These are phyloP conservation scores for Pristionchus mayeri DNA, from an alignment of 2,888 invertebrate species.

Conservation along the genomic window DNA sequence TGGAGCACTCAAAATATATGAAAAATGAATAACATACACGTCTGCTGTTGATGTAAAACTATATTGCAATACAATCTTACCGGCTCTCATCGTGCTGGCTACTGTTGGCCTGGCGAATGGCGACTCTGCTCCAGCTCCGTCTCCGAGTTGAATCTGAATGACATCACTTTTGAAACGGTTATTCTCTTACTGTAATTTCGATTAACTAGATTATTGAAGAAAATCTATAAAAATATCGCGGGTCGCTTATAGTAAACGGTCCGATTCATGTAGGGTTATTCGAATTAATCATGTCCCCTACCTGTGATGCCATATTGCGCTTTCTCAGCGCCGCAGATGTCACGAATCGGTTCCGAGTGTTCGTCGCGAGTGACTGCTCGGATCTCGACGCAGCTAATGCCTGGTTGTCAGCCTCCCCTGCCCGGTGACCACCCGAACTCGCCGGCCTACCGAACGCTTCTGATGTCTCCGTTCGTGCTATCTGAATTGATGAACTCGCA, in stretches of 20 bases:
- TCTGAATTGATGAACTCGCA: not conserved
- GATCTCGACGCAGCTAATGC: constrained; percentile 1
- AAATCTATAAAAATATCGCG: too few relatives aligned
- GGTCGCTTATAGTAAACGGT: too few relatives aligned
- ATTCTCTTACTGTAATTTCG: too few relatives aligned
- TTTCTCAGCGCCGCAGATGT: constrained; percentile 62
- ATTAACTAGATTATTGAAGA: too few relatives aligned
- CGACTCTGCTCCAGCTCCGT: not conserved
- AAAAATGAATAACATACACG: not conserved
- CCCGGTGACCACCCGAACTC: constrained; percentile 33
- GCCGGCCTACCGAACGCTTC: constrained; percentile 48
- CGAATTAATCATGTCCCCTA: too few relatives aligned
- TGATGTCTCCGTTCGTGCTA: constrained; percentile 22
- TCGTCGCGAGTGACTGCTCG: constrained; percentile 44
- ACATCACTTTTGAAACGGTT: too few relatives aligned
- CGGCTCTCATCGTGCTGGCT: constrained; percentile 30
- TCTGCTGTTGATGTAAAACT: too few relatives aligned
- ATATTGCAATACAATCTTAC: too few relatives aligned
- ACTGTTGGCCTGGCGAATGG: constrained; percentile 42
- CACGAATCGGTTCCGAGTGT: constrained; percentile 55
- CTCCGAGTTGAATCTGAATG: constrained; percentile 50
- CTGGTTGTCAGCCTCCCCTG: not conserved
- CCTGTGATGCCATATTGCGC: constrained; percentile 56
- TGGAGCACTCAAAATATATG: too few relatives aligned
- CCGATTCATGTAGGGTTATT: too few relatives aligned